Base-by-base conservation (phyloP, 2,113 vertebrate genomes). In the Poecilia latipinna region DNA sequence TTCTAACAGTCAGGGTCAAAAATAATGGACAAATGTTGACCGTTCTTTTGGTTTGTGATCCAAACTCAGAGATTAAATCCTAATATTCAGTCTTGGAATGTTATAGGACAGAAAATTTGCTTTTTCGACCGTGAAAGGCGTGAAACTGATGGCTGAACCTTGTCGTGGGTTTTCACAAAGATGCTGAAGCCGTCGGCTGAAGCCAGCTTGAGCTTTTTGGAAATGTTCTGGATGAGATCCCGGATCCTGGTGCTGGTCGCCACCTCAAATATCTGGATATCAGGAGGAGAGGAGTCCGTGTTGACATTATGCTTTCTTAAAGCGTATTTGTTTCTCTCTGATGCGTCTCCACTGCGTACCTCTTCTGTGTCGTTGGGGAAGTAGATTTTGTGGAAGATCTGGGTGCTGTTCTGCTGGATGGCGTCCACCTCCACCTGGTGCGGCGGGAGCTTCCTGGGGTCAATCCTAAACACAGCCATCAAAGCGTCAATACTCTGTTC, bases 111-210 rank as follows among this genome's bases (percentile, higher is more conserved):
- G 32, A 8, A 35, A 8, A 35, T 35, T 35, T 33, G 32, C 32
- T 7, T 33, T 28, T 28, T 28, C 28, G 51, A 22, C 8, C 22
- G 24, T 11, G 22, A 39, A 4, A 28, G n/a, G n/a, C 17, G 8
- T 66, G 17, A 1, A 60, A 74, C 33, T 4, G 8, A 29, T 8
- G 44, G 26, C 44, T 4, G 11, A 87, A 98, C 98, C 97, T 98
- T 99, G 93, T 98, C 96, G 3, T 95, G 85, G 12, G 95, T 96
- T 93, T 97, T 98, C 80, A 98, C 93, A 86, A 99, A 99, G 84
- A 99, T 94, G 88, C 95, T 97, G 90, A 97, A 98, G 48, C 98
- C 98, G 24, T 97, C 97, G 65, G 96, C 93, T 68, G 97, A 96
- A 24, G 85, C 76, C 80, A 99, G 93, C 60, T 91, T 79, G 60